Evolutionary conservation across 2,113 vertebrate genomes (phyloP).

Genomic region (Halichoerus grypus): DNA sequence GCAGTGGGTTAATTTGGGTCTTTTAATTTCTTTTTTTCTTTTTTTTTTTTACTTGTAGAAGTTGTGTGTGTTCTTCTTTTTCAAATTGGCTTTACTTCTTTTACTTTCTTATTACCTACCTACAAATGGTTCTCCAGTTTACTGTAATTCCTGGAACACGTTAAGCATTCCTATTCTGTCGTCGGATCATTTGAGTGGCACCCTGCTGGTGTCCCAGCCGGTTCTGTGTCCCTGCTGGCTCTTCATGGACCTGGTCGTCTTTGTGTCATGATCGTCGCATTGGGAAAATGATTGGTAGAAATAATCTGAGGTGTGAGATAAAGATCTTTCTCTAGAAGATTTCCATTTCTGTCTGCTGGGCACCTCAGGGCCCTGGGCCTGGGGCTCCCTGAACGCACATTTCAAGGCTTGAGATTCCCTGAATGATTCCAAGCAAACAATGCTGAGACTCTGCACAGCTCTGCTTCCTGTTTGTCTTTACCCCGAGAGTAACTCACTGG

Average conservation of each 20-base stretch:
- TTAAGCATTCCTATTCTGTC: neutral
- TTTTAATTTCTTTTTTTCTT: neutral
- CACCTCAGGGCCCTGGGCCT: neutral
- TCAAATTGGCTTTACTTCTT: neutral
- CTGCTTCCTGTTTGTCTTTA: neutral
- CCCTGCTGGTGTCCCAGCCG: neutral
- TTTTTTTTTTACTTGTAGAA: neutral
- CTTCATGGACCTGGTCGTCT: neutral
- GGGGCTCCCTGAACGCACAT: neutral
- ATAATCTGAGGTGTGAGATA: neutral
- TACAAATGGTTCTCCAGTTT: neutral
- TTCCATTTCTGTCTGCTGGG: neutral
- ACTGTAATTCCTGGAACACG: neutral
- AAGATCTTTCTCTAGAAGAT: neutral
- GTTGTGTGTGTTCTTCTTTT: neutral
- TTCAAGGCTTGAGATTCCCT: neutral
- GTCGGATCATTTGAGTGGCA: neutral
- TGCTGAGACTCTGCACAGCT: no score
- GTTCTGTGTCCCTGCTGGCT: neutral
- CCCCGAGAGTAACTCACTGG: no score
- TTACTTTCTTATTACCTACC: neutral
- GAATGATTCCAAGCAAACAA: neutral
- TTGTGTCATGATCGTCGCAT: neutral
- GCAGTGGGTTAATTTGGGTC: neutral
- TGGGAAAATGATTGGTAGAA: neutral